Conservation (phyloP, 2,888 invertebrate genomes). For the Sesia bembeciformis region DNA sequence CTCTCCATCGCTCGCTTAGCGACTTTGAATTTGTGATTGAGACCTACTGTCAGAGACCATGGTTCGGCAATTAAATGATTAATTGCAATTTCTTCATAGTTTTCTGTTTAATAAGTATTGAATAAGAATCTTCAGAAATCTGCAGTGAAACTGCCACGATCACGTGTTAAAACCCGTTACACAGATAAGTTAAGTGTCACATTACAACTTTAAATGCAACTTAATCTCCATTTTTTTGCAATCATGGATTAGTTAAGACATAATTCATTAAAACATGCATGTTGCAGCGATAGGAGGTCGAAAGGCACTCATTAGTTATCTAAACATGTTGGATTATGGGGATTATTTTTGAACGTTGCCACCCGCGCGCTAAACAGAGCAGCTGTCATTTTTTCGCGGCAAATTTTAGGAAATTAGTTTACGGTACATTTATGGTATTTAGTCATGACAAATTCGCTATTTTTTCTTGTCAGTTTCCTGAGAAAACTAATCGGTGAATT, state of each 20-base stretch:
- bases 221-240: background rate
- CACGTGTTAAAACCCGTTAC: too few relatives aligned
- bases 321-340: conserved; percentile 45
- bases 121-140: too few relatives aligned
- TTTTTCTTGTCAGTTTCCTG: background rate
- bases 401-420: conserved; percentile 3
- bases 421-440: background rate
- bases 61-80: too few relatives aligned
- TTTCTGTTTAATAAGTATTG: too few relatives aligned
- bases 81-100: too few relatives aligned
- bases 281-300: conserved; percentile 11
- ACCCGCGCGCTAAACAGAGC: conserved; percentile 45
- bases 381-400: conserved; percentile 32
- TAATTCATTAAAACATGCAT: conserved; percentile 9
- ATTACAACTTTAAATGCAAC: too few relatives aligned
- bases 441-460: background rate
- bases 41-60: too few relatives aligned
- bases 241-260: conserved; percentile 8
- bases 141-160: too few relatives aligned
- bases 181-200: too few relatives aligned
- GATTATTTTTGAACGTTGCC: conserved; percentile 39
- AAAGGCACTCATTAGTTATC: conserved; percentile 42
- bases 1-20: too few relatives aligned
- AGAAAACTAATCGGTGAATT: background rate
- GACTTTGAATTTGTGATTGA: too few relatives aligned